A percentile compares a stretch with the other conserved stretches of the same genome.
These are phyloP conservation scores for Isichthys henryi DNA, from an alignment of 2,113 vertebrate genomes.

Conservation along the genomic window DNA sequence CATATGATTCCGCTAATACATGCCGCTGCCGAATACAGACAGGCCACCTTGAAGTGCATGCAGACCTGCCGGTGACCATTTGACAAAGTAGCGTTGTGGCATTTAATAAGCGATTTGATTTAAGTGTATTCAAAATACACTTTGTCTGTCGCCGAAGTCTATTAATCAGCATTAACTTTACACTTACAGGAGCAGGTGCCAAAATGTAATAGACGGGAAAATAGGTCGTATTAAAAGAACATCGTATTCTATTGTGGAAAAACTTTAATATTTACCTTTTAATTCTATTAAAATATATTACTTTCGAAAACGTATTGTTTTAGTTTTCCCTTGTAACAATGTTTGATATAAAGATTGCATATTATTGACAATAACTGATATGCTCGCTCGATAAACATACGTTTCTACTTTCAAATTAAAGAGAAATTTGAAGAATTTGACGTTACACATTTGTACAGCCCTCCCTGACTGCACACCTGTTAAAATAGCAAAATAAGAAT, in stretches of 20 bases:
- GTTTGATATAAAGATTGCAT: neutral
- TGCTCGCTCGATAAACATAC: neutral
- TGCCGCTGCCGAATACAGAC: neutral
- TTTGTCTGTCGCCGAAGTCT: neutral
- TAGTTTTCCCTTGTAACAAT: neutral
- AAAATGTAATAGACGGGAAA: neutral
- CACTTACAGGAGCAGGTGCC: neutral
- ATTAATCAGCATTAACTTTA: conserved; percentile 2
- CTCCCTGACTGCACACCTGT: neutral
- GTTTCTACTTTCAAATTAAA: neutral
- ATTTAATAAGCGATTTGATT: conserved; percentile 7
- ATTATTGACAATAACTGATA: neutral
- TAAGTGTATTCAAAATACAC: conserved; percentile 21
- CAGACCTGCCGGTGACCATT: neutral
- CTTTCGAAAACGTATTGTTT: neutral
- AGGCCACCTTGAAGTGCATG: neutral
- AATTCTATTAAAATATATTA: neutral
- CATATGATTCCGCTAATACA: neutral
- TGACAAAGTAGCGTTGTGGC: neutral
- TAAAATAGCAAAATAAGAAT: neutral
- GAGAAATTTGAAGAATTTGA: neutral
- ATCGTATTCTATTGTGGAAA: neutral
- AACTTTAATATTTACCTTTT: neutral
- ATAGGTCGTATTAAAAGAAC: neutral
- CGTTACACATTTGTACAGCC: neutral